Evolutionary conservation across 2,113 vertebrate species (phyloP).

Genomic region (Acanthochromis polyacanthus): DNA sequence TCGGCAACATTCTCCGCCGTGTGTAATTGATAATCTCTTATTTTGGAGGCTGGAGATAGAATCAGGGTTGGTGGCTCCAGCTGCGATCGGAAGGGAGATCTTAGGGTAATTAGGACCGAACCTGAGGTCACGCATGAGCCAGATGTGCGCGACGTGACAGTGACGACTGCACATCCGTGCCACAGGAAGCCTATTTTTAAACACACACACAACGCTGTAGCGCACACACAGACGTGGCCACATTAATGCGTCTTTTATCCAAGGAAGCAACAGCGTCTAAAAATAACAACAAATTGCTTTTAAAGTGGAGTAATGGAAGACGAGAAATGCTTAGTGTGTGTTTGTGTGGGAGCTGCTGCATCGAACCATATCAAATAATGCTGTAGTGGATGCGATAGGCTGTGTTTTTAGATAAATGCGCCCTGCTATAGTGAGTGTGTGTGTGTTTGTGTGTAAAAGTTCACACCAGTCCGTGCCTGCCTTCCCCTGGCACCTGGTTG

Average conservation of each 20-base stretch:
- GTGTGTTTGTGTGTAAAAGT: constrained; percentile 14
- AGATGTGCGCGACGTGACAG: constrained; percentile 29
- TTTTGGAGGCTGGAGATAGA: not conserved
- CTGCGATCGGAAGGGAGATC: not conserved
- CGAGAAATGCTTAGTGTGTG: constrained; percentile 3
- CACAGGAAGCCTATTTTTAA: constrained; percentile 49
- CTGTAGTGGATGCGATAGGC: constrained; percentile 4
- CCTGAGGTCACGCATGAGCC: constrained; percentile 26
- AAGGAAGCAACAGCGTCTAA: constrained; percentile 49
- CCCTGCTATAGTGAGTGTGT: not conserved
- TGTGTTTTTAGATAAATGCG: constrained; percentile 13
- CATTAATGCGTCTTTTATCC: constrained; percentile 46
- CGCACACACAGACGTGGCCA: constrained; percentile 17
- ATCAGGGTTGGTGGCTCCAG: not conserved
- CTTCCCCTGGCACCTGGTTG: constrained; percentile 65
- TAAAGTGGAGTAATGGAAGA: constrained; percentile 35
- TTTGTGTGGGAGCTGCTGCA: constrained; percentile 5
- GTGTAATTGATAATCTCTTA: constrained; percentile 18
- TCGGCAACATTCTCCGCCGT: not conserved
- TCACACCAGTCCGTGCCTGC: constrained; percentile 58
- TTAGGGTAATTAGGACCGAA: constrained; percentile 1
- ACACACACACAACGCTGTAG: not conserved
- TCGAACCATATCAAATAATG: constrained; percentile 30
- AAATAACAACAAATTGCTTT: constrained; percentile 62
- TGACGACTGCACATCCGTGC: constrained; percentile 6